These are phyloP conservation scores for Agriotes lineatus DNA, from an alignment of 2,888 invertebrate genomes.

Conservation along the genomic window DNA sequence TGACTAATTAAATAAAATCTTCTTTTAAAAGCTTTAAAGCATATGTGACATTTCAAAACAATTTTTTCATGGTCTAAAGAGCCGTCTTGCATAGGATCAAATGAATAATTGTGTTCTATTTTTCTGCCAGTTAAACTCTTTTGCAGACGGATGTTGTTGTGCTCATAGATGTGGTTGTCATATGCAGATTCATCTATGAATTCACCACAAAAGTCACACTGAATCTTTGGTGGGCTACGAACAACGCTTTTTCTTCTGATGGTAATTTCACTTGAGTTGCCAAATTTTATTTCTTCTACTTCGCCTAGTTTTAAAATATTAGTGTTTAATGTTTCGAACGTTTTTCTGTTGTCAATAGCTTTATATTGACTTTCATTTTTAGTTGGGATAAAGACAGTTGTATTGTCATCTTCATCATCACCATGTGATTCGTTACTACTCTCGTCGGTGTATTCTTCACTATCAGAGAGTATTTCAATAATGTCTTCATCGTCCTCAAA, in stretches of 20 bases:
- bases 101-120: neutral
- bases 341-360: neutral
- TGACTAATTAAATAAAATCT: slow-evolving; percentile 27
- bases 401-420: neutral
- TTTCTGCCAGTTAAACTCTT: slow-evolving; percentile 10
- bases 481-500: slow-evolving; percentile 1
- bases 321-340: neutral
- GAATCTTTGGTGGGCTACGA: slow-evolving; percentile 33
- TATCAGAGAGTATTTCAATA: slow-evolving; percentile 14
- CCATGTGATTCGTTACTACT: slow-evolving; percentile 14
- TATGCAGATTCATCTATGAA: slow-evolving; percentile 31
- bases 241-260: slow-evolving; percentile 26
- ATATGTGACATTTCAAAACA: slow-evolving; percentile 28
- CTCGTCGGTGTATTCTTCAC: slow-evolving; percentile 8
- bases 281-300: neutral
- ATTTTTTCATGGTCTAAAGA: slow-evolving; percentile 4
- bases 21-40: slow-evolving; percentile 28
- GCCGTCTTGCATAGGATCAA: neutral
- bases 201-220: slow-evolving; percentile 41
- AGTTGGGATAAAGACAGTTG: neutral
- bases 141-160: slow-evolving; percentile 31
- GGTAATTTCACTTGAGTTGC: neutral
- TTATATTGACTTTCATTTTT: neutral
- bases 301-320: neutral
- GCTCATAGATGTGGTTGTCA: slow-evolving; percentile 36